Evolutionary conservation across 2,888 invertebrate species (phyloP), one percentile per base, ranked within the genome.

Genomic region (Eurytoma adleriae): DNA sequence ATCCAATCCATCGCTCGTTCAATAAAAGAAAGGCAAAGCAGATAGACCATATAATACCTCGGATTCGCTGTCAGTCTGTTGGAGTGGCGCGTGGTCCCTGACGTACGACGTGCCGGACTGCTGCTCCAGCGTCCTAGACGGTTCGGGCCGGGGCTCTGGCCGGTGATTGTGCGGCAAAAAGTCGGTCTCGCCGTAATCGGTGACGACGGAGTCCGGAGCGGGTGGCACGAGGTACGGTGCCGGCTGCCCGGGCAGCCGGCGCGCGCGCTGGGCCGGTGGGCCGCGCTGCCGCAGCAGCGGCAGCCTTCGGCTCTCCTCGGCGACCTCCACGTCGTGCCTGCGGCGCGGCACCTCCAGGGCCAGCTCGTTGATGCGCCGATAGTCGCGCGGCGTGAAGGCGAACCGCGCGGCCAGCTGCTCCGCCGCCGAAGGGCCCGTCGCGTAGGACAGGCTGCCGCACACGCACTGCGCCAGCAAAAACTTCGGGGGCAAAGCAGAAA

Each of bases 21-120:
- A 1, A 7, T 10, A 1, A 40, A 54, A 54, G 54, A 54, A 54
- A 54, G 30, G 24, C 24, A 52, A 30, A 54, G 7, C 24, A 27
- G 3, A n/a, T 2, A 27, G 54, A 30, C 16, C 52, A 59, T 52
- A 3, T n/a, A 56, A 27, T 67, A 78, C 78, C 72, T 78, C 66
- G 10, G 59, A 4, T n/a, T 62, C 54, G 0, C 62, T 24, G 0
- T 78, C 59, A n/a, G 24, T 16, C 56, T 56, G 64, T 0, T 77
- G n/a, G 3, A 18, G 14, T 20, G 81, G 78, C 13, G 67, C 78
- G 50, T 81, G 78, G 62, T 81, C 81, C 27, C 78, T 78, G 7
- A 75, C 16, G 18, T 79, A 81, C 7, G 18, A 40, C 40, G 40
- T 40, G 10, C 40, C 13, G 12, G 73, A 69, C 7, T 20, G 40